These are phyloP conservation scores for Leptodactylus fallax DNA, from an alignment of 2,797 vertebrate genomes.

Conservation along the genomic window DNA sequence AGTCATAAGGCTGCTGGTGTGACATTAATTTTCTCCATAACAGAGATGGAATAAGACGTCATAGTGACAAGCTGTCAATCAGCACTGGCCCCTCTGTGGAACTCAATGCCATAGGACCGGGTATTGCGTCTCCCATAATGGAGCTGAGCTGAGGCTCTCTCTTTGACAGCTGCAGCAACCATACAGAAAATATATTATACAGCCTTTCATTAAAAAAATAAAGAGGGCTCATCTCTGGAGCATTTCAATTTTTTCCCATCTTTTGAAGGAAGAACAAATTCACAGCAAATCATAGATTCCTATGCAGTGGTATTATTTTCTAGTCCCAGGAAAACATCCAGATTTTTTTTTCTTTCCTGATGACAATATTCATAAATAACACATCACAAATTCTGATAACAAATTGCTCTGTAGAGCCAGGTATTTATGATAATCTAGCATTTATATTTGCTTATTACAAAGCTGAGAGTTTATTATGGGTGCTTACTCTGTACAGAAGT, in stretches of 20 bases:
- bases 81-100: conserved; percentile 82
- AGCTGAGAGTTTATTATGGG: conserved; percentile 57
- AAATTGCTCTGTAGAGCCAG: conserved; percentile 77
- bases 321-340: conserved; percentile 76
- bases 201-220: conserved; percentile 93
- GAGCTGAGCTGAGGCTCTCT: conserved; percentile 83
- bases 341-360: conserved; percentile 68
- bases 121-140: conserved; percentile 85
- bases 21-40: conserved; percentile 92
- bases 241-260: conserved; percentile 87
- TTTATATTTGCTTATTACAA: conserved; percentile 64
- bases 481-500: conserved; percentile 41
- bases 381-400: conserved; percentile 80
- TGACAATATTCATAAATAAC: conserved; percentile 86
- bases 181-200: conserved; percentile 90
- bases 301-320: conserved; percentile 79
- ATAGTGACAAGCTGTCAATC: conserved; percentile 98
- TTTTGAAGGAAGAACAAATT: conserved; percentile 85
- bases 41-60: conserved; percentile 97
- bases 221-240: conserved; percentile 89
- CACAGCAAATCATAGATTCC: conserved; percentile 81
- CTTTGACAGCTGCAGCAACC: conserved; percentile 83
- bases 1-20: conserved; percentile 90
- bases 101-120: conserved; percentile 80
- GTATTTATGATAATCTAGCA: conserved; percentile 70